Percentiles rank a stretch among this genome's conserved stretches.
phyloP scores from a whole-genome alignment of 1,140 invertebrate genomes.

The Tigriopus japonicus region DNA sequence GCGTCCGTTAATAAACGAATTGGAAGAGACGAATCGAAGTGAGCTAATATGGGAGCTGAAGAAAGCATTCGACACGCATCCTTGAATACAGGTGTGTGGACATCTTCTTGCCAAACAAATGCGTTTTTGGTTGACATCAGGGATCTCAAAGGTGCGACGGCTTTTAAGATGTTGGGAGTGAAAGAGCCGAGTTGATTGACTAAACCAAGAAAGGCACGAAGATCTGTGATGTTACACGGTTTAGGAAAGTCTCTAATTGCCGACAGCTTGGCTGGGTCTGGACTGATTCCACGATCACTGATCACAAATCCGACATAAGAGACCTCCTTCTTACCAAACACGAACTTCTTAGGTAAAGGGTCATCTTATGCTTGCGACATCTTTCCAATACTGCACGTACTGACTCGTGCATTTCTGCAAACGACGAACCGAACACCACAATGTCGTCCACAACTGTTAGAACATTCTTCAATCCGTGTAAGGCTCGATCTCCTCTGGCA shows the following conservation, averaged over 20 bases:
- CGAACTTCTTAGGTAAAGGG: no score
- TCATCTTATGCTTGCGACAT: slow-evolving; percentile 7
- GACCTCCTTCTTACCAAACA: slow-evolving; percentile 1
- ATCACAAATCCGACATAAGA: slow-evolving; percentile 20
- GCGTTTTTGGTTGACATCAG: background rate
- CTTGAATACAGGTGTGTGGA: slow-evolving; percentile 10
- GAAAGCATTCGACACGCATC: background rate
- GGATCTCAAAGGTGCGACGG: background rate
- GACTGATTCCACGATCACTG: slow-evolving; percentile 3
- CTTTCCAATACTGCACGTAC: background rate
- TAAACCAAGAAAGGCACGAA: slow-evolving; percentile 8
- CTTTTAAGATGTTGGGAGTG: background rate
- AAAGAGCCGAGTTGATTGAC: slow-evolving; percentile 6
- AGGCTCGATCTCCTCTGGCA: slow-evolving; percentile 15
- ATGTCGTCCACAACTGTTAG: background rate
- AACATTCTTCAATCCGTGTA: slow-evolving; percentile 4
- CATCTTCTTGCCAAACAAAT: slow-evolving; percentile 10
- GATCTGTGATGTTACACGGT: slow-evolving; percentile 8
- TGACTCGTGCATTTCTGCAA: background rate
- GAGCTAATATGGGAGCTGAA: slow-evolving; percentile 2
- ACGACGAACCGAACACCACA: background rate
- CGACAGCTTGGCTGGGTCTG: slow-evolving; percentile 12
- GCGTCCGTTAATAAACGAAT: slow-evolving; percentile 10
- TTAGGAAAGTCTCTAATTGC: slow-evolving; percentile 14
- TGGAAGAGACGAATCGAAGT: slow-evolving; percentile 2